Evolutionary conservation across 2,797 vertebrate genomes (phyloP), one percentile per base, ranked within the genome.

Genomic region (Pygocentrus nattereri): DNA sequence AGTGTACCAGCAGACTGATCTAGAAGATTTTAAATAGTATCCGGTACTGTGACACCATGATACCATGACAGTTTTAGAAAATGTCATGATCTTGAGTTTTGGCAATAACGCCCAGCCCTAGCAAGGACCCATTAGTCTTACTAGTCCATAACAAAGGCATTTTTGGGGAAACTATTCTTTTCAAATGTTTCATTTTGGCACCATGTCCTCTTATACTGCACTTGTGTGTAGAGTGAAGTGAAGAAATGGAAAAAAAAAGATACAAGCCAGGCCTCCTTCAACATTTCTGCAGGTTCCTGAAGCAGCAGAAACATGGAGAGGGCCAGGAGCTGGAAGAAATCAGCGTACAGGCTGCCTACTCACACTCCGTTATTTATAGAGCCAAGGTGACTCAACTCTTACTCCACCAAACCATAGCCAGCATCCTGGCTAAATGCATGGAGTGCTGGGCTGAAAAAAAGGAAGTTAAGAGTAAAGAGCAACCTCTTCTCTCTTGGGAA

Each of bases 231-330:
- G 54, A 21, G 79, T 44, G 10, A 19, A 11, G 34, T 25, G 52
- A 74, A 41, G 79, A 74, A 81, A 78, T 21, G 3, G 62, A 34
- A 47, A 62, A 34, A 80, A 78, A 56, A 58, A 59, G 61, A 58
- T 61, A 79, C 61, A 19, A 50, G 76, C 54, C 62, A 34, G 78
- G 54, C 82, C 83, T 82, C 70, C 16, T 62, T 78, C 21, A 67
- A 74, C 77, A 79, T 80, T 76, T 86, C 73, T 68, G 76, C 81
- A 84, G 85, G 88, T 74, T 84, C 75, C 73, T 44, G 47, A 54
- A 82, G n/a, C 73, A 58, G 52, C 31, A 82, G 78, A 86, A 86
- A 84, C 85, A 85, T 84, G 85, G 82, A 82, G 41, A 84, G 85
- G 73, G 34, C 69, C 16, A 61, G 61, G 23, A 49, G 83, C 61